phyloP scores from a whole-genome alignment of 2,797 vertebrate genomes.

The Myripristis murdjan region DNA sequence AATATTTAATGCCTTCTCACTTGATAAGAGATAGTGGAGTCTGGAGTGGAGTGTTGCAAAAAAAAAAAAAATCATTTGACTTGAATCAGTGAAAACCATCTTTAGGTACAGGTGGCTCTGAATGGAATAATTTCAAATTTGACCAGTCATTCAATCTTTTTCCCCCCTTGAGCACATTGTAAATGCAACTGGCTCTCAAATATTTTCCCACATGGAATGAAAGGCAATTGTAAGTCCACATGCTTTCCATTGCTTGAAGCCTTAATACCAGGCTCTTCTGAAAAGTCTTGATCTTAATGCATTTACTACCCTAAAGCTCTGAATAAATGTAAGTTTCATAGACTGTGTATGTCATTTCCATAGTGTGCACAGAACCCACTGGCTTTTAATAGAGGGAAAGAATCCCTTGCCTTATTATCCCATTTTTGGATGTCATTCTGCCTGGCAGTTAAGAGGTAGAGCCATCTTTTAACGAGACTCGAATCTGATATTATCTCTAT shows the following conservation, averaged over 20 bases:
- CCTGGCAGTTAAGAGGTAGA: constrained; percentile 57
- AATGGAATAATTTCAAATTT: constrained; percentile 48
- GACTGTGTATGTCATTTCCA: constrained; percentile 45
- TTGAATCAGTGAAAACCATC: constrained; percentile 22
- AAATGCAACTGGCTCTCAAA: constrained; percentile 67
- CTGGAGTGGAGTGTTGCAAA: too few species aligned
- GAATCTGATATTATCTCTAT: constrained; percentile 73
- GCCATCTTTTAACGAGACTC: constrained; percentile 64
- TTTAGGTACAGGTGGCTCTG: constrained; percentile 31
- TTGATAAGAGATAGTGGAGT: neutral
- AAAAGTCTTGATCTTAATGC: constrained; percentile 59
- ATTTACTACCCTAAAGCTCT: constrained; percentile 61
- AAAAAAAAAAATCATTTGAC: constrained; percentile 29
- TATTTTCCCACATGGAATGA: constrained; percentile 60
- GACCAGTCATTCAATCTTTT: constrained; percentile 59
- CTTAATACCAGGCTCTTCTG: constrained; percentile 47
- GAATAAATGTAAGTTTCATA: constrained; percentile 62
- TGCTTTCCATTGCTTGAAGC: constrained; percentile 61
- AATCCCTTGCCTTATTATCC: constrained; percentile 37
- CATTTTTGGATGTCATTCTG: constrained; percentile 58
- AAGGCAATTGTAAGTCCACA: constrained; percentile 69
- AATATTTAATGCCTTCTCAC: too few species aligned
- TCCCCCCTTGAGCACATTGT: constrained; percentile 46
- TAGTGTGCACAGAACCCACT: constrained; percentile 46
- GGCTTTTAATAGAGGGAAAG: constrained; percentile 54